A percentile compares a stretch with the other conserved stretches of the same genome.
Evolutionary conservation across 2,888 invertebrate genomes (phyloP).

Genomic region (Phalera bucephala): DNA sequence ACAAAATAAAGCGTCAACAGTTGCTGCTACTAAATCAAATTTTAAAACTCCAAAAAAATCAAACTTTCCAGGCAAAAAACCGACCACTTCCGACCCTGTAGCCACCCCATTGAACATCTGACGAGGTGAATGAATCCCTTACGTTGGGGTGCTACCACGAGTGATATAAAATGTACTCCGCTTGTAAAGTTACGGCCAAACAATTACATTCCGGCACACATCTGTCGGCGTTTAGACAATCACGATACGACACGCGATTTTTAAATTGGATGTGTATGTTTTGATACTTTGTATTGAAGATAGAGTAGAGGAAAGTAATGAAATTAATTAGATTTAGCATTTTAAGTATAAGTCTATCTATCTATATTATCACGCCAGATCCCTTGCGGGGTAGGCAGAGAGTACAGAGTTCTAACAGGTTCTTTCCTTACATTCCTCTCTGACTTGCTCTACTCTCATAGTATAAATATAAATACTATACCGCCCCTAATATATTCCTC

Average conservation of each 20-base stretch:
- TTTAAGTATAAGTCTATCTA: too few relatives aligned
- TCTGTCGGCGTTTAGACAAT: conserved; percentile 82
- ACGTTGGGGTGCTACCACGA: conserved; percentile 56
- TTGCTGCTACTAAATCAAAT: conserved; percentile 58
- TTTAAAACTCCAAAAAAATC: conserved; percentile 33
- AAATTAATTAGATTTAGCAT: too few relatives aligned
- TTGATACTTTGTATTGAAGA: conserved; percentile 65
- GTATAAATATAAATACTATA: too few relatives aligned
- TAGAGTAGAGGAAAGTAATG: too few relatives aligned
- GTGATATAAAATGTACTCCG: conserved; percentile 72
- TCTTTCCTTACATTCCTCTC: too few relatives aligned
- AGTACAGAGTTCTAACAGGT: too few relatives aligned
- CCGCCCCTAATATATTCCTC: too few relatives aligned
- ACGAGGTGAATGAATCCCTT: conserved; percentile 78
- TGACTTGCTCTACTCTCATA: too few relatives aligned
- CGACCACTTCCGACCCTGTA: conserved; percentile 56
- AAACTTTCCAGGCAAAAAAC: conserved; percentile 60
- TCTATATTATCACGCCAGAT: too few relatives aligned
- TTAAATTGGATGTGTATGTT: conserved; percentile 17
- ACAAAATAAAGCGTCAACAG: too few relatives aligned
- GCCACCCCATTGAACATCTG: conserved; percentile 77
- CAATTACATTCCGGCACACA: conserved; percentile 82
- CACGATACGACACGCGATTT: conserved; percentile 81
- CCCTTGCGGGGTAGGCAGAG: too few relatives aligned
- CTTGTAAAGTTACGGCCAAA: conserved; percentile 69